A percentile compares a stretch with the other conserved stretches of the same genome.
Conservation (phyloP, 2,888 invertebrate species). For the Sarcophaga variegata region DNA sequence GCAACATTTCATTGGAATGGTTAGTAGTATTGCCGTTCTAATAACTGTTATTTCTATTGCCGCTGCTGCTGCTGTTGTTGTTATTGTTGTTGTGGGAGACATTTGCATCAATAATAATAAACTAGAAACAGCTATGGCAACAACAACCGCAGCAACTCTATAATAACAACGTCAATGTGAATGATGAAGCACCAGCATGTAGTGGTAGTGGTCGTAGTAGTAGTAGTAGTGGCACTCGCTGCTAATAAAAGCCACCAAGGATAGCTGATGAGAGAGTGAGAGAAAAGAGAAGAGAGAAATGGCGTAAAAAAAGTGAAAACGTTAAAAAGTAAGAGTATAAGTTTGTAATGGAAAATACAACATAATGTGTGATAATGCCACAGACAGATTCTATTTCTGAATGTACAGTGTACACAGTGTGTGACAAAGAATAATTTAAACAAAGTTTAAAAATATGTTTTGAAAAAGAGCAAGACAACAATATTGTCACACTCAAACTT, state of each 20-base stretch:
- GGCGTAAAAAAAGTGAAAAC: neutral
- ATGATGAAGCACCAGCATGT: conserved; percentile 8
- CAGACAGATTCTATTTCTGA: neutral
- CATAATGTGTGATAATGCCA: neutral
- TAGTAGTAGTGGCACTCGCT: neutral
- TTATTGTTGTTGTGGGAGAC: neutral
- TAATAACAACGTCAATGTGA: neutral
- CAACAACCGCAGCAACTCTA: neutral
- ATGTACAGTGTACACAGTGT: neutral
- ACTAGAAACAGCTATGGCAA: neutral
- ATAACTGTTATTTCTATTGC: neutral
- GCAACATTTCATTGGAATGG: conserved; percentile 9
- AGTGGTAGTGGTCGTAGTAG: neutral
- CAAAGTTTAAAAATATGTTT: neutral
- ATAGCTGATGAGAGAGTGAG: neutral
- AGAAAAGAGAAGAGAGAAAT: neutral
- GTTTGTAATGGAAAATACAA: neutral
- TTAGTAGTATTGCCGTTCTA: neutral
- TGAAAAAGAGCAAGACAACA: neutral
- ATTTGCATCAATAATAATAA: neutral
- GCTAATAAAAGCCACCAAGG: neutral
- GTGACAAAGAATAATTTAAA: neutral
- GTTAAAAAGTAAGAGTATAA: too few species aligned
- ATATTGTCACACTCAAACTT: too few species aligned
- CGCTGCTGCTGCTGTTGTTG: neutral